A percentile compares a stretch with the other conserved stretches of the same genome.
Conservation (phyloP, 2,888 invertebrate species). For the Bellardia pandia region DNA sequence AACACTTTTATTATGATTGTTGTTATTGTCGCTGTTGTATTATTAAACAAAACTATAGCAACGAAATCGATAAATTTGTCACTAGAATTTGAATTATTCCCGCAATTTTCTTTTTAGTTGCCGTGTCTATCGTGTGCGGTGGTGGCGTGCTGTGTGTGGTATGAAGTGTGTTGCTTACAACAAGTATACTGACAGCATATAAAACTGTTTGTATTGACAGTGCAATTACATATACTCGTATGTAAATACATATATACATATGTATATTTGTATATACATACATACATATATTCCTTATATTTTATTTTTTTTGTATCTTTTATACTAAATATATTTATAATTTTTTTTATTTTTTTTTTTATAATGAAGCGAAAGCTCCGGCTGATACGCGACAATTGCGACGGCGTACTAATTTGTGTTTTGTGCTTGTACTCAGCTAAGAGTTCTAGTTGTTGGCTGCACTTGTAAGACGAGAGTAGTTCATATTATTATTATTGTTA, state of each 20-base stretch:
- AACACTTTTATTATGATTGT: background rate
- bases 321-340: background rate
- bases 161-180: slow-evolving; percentile 39
- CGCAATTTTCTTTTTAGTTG: slow-evolving; percentile 11
- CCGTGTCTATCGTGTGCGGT: background rate
- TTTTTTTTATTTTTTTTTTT: background rate
- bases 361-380: slow-evolving; percentile 31
- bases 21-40: slow-evolving; percentile 2
- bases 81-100: slow-evolving; percentile 38
- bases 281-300: no score
- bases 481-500: slow-evolving; percentile 12
- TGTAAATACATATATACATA: background rate
- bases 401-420: slow-evolving; percentile 63
- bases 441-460: slow-evolving; percentile 31
- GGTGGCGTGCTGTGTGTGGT: slow-evolving; percentile 42
- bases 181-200: slow-evolving; percentile 23
- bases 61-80: slow-evolving; percentile 54
- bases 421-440: slow-evolving; percentile 36
- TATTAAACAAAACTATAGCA: slow-evolving; percentile 56
- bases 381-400: slow-evolving; percentile 69
- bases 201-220: slow-evolving; percentile 51
- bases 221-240: background rate
- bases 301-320: background rate
- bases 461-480: slow-evolving; percentile 43
- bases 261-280: no score